phyloP scores from a whole-genome alignment of 2,113 vertebrate genomes.

The Talpa occidentalis region DNA sequence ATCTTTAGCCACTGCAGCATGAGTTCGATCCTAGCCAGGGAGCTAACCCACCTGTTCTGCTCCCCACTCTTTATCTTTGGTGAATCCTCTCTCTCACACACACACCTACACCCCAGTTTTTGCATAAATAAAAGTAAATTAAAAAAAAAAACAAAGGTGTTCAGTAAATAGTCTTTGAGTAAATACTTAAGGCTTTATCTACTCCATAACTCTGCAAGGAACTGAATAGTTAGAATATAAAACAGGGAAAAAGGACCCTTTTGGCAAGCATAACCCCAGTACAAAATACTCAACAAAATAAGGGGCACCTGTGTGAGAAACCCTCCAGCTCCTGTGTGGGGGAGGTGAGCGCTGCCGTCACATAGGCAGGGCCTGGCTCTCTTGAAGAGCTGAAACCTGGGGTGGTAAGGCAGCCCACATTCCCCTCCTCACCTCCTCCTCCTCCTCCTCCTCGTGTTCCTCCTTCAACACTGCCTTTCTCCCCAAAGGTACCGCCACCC shows the following conservation, averaged over 20 bases:
- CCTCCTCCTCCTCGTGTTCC: background rate
- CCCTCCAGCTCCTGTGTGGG: background rate
- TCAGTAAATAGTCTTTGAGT: background rate
- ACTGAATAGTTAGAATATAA: background rate
- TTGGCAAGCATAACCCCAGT: background rate
- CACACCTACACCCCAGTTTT: no score
- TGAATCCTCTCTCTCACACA: no score
- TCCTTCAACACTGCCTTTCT: background rate
- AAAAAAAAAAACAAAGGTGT: no score
- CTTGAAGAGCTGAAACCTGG: background rate
- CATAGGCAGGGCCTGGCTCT: background rate
- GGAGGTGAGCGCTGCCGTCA: background rate
- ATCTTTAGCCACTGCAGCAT: no score
- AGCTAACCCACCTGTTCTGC: no score
- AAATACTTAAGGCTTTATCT: background rate
- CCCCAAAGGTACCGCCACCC: background rate
- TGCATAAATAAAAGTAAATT: no score
- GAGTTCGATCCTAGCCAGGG: no score
- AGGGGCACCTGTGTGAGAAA: background rate
- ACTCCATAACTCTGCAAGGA: background rate
- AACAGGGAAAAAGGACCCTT: background rate
- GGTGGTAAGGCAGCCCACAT: background rate
- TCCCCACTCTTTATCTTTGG: no score
- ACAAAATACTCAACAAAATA: background rate
- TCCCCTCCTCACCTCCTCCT: background rate